Conservation (phyloP, 1,140 invertebrate genomes). For the Drosophila oshimai region DNA sequence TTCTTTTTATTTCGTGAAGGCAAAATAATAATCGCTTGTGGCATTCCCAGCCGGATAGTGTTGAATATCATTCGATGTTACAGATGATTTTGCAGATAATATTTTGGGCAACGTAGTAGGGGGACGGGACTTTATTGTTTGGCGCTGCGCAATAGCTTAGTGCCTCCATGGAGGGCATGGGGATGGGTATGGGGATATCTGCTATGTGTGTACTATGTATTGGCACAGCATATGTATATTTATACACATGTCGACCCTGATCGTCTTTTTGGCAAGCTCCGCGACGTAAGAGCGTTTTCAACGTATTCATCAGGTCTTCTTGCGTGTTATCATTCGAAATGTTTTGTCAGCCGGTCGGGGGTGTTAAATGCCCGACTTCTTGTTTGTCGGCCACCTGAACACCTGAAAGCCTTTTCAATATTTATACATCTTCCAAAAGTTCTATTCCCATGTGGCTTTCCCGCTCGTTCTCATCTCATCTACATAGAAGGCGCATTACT, state of each 20-base stretch:
- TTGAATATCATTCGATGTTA: slow-evolving; percentile 79
- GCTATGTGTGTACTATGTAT: slow-evolving; percentile 8
- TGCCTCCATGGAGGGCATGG: slow-evolving; percentile 1
- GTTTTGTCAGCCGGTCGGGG: slow-evolving; percentile 49
- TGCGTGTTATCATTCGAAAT: slow-evolving; percentile 67
- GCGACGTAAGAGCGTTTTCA: slow-evolving; percentile 30
- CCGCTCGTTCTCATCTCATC: slow-evolving; percentile 20
- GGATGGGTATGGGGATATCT: background rate
- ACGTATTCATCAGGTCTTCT: slow-evolving; percentile 22
- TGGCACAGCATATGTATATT: slow-evolving; percentile 30
- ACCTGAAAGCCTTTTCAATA: slow-evolving; percentile 60
- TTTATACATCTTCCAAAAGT: slow-evolving; percentile 35
- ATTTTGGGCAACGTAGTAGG: slow-evolving; percentile 32
- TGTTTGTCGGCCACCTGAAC: slow-evolving; percentile 33
- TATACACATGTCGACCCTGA: slow-evolving; percentile 67
- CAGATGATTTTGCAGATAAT: slow-evolving; percentile 74
- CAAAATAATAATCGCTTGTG: slow-evolving; percentile 80
- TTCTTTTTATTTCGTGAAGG: slow-evolving; percentile 48
- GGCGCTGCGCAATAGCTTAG: slow-evolving; percentile 32
- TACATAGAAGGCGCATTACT: slow-evolving; percentile 73
- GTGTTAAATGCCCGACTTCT: slow-evolving; percentile 37
- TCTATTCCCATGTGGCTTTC: slow-evolving; percentile 15
- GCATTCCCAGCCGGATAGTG: slow-evolving; percentile 75
- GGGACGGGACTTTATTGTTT: slow-evolving; percentile 15
- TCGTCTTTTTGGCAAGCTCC: slow-evolving; percentile 62